A percentile compares a stretch with the other conserved stretches of the same genome.
These are phyloP conservation scores for Lycodopsis pacificus DNA, from an alignment of 2,797 vertebrate species.

Conservation along the genomic window DNA sequence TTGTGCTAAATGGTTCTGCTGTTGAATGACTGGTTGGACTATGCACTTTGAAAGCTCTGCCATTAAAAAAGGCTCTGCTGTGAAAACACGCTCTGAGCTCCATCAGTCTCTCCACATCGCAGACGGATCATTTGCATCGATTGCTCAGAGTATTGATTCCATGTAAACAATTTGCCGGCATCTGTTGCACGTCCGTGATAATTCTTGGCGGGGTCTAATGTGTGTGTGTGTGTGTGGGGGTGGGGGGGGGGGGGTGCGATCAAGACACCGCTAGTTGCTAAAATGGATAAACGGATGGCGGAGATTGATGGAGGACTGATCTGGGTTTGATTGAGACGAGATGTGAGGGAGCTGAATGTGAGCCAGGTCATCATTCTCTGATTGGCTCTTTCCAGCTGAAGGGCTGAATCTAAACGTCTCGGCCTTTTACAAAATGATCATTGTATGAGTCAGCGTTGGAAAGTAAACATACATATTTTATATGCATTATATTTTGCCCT, in stretches of 20 bases:
- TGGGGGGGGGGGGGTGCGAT: constrained; percentile 5
- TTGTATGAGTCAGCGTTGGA: background rate
- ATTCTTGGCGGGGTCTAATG: constrained; percentile 51
- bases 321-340: constrained; percentile 35
- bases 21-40: constrained; percentile 45
- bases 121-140: constrained; percentile 59
- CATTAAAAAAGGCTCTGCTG: constrained; percentile 54
- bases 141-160: constrained; percentile 57
- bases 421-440: background rate
- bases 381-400: background rate
- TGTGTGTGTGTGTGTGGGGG: background rate
- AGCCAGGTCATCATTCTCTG: background rate
- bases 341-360: background rate
- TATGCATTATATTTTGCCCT: background rate
- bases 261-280: background rate
- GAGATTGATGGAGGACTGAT: constrained; percentile 56
- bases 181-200: constrained; percentile 40
- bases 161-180: constrained; percentile 51
- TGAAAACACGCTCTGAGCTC: constrained; percentile 45
- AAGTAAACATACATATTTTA: background rate
- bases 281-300: constrained; percentile 37
- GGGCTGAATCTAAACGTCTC: background rate
- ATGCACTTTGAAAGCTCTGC: constrained; percentile 46
- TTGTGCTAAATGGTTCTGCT: constrained; percentile 55
- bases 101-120: constrained; percentile 45